Base-by-base conservation (phyloP, 2,797 vertebrate species). In the Malacoctenus gilli region DNA sequence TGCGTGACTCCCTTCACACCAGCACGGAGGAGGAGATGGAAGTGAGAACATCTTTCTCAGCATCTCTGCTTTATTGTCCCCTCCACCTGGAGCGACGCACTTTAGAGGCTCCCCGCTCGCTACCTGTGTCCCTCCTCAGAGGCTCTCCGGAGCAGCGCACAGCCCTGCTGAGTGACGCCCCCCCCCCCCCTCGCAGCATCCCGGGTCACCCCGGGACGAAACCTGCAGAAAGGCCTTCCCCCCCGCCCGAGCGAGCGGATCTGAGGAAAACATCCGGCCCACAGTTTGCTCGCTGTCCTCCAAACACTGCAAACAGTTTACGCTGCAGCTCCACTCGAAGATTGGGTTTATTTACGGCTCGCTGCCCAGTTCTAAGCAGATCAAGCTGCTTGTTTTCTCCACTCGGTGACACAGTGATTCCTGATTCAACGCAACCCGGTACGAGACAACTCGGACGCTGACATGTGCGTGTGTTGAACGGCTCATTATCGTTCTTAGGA, bases 1-100 rank as follows among this genome's bases (percentile, higher is more conserved):
- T n/a, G n/a, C n/a, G 69, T 51, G 46, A 67, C 81, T 89, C 81
- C 75, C 83, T 82, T 80, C 77, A 82, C 74, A 72, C 66, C 77
- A 62, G 72, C 79, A 57, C 77, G 25, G 47, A 75, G 58, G 63
- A 75, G 68, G 59, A 79, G 78, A 75, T 72, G 68, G 84, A 58
- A 66, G 70, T 22, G 78, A 82, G 79, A 79, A 85, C 72, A 72
- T 82, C 77, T 77, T 62, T 75, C 60, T 70, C 46, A 5, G 28
- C 9, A 8, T 25, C 1, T 44, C 36, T 54, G 22, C 39, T 56
- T 61, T 39, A 30, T 53, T 16, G 39, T 64, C 47, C 30, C n/a
- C 14, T 34, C 36, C 55, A 65, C 68, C 72, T 64, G 63, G 52
- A 68, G 35, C 59, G 70, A 83, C 63, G 77, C 83, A 74, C 83